A percentile compares a stretch with the other conserved stretches of the same genome.
phyloP scores from a whole-genome alignment of 2,113 vertebrate genomes.

The Salvator merianae region DNA sequence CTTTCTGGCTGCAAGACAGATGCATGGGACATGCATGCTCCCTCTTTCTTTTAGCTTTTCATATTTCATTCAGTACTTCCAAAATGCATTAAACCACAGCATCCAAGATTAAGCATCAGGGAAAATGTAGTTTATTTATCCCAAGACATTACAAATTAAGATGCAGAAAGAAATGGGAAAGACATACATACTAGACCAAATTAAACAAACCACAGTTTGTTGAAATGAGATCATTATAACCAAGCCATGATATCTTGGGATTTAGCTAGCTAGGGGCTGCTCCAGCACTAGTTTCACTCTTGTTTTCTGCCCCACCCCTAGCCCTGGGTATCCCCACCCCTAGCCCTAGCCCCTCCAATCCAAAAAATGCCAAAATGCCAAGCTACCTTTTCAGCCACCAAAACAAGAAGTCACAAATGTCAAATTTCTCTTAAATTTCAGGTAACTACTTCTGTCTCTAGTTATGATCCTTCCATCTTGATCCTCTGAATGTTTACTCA shows the following conservation, averaged over 20 bases:
- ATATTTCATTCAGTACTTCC: not conserved
- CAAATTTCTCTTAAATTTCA: no score
- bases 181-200: not conserved
- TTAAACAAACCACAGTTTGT: not conserved
- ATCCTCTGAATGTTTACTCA: not conserved
- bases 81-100: not conserved
- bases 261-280: not conserved
- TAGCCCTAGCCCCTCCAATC: no score
- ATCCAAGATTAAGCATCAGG: not conserved
- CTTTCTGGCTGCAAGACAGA: not conserved
- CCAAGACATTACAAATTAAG: not conserved
- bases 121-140: not conserved
- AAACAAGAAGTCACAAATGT: no score
- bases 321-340: no score
- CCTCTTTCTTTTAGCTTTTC: not conserved
- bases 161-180: not conserved
- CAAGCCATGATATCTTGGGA: not conserved
- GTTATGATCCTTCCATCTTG: not conserved
- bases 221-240: not conserved
- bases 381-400: no score
- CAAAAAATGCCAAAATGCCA: no score
- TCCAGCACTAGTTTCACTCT: no score
- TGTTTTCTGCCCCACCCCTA: no score
- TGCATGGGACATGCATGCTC: not conserved
- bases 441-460: not conserved